These are phyloP conservation scores for Pimephales promelas DNA, from an alignment of 2,113 vertebrate species.

Conservation along the genomic window DNA sequence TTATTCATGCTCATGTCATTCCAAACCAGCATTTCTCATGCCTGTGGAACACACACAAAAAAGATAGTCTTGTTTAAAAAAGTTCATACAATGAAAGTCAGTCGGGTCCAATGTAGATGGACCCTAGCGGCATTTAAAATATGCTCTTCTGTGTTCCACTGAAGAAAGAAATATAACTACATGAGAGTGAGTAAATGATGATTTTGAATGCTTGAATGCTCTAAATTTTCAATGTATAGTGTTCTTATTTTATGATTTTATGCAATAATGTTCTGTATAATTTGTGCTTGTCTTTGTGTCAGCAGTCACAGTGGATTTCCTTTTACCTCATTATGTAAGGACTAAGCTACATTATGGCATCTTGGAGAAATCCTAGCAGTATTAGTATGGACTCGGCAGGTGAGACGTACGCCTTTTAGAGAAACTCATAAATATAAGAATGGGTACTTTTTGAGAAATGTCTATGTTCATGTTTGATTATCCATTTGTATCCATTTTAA, in stretches of 20 bases:
- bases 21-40: neutral
- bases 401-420: slow-evolving; percentile 36
- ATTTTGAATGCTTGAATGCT: neutral
- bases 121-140: neutral
- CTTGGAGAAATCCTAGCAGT: slow-evolving; percentile 59
- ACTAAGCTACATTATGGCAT: slow-evolving; percentile 59
- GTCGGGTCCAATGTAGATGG: neutral
- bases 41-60: neutral
- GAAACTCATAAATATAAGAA: neutral
- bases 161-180: neutral
- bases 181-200: neutral
- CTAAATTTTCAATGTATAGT: neutral
- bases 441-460: neutral
- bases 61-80: neutral
- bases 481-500: neutral
- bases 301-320: slow-evolving; percentile 5
- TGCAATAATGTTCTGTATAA: neutral
- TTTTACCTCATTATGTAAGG: slow-evolving; percentile 56
- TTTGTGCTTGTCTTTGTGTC: slow-evolving; percentile 31
- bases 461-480: neutral
- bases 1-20: neutral
- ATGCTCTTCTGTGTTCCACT: neutral
- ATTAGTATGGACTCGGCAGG: slow-evolving; percentile 70
- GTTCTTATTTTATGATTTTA: neutral
- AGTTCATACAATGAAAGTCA: too few relatives aligned